Evolutionary conservation across 2,113 vertebrate genomes (phyloP).

Genomic region (Synodontis membranacea): DNA sequence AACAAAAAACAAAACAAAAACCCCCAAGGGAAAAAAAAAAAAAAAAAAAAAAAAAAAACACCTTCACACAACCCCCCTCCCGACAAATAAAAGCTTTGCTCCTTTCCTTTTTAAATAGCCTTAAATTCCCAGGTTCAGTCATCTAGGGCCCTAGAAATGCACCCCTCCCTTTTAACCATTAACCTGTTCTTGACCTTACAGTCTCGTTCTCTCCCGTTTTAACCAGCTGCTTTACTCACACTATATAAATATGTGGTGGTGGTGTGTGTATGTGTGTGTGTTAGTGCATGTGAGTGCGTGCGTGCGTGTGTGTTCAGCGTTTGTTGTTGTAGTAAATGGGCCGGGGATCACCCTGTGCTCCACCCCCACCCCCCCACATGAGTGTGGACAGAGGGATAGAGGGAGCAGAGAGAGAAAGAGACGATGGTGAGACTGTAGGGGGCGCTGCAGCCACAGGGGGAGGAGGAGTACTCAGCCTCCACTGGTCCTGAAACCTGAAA

Average conservation of each 20-base stretch:
- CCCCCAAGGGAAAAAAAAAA: background rate
- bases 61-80: constrained; percentile 62
- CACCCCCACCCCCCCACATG: constrained; percentile 78
- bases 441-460: constrained; percentile 78
- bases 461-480: constrained; percentile 81
- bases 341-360: constrained; percentile 77
- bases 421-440: constrained; percentile 78
- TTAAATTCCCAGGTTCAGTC: constrained; percentile 57
- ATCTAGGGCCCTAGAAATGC: constrained; percentile 55
- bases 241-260: constrained; percentile 67
- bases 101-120: constrained; percentile 63
- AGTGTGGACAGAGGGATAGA: constrained; percentile 82
- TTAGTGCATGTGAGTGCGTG: constrained; percentile 17
- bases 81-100: constrained; percentile 63
- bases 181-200: constrained; percentile 63
- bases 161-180: constrained; percentile 54
- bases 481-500: constrained; percentile 86
- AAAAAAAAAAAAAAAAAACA: constrained; percentile 32
- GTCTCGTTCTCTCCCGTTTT: constrained; percentile 58
- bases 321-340: constrained; percentile 81
- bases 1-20: constrained; percentile 54
- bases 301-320: constrained; percentile 67
- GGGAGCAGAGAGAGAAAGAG: constrained; percentile 80
- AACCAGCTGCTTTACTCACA: constrained; percentile 61
- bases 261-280: constrained; percentile 40